A percentile compares a stretch with the other conserved stretches of the same genome.
Evolutionary conservation across 2,797 vertebrate species (phyloP).

Genomic region (Karalla daura): DNA sequence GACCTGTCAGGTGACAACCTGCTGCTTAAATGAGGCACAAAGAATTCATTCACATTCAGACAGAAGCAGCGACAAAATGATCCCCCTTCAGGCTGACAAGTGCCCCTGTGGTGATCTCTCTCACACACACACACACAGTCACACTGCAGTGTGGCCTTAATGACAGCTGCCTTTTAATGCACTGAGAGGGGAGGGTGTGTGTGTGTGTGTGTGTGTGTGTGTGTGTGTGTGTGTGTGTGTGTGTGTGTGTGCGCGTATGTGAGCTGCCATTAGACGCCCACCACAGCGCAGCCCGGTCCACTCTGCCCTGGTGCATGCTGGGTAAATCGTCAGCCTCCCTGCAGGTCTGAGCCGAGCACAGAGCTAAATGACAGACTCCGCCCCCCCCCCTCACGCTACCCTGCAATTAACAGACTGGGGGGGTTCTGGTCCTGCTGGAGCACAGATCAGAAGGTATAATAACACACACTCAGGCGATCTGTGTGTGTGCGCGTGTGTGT

Average conservation of each 20-base stretch:
- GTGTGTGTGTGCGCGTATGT: conserved; percentile 38
- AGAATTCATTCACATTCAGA: conserved; percentile 59
- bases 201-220: conserved; percentile 20
- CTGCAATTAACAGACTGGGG: conserved; percentile 65
- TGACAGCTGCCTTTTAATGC: conserved; percentile 66
- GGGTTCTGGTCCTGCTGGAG: too few relatives aligned
- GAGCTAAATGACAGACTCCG: conserved; percentile 74
- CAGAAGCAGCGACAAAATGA: conserved; percentile 52
- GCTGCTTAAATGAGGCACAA: conserved; percentile 59
- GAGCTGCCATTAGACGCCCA: conserved; percentile 60
- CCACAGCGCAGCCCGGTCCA: conserved; percentile 55
- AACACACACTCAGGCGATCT: too few relatives aligned
- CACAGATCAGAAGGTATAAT: neutral
- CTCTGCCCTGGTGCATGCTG: conserved; percentile 73
- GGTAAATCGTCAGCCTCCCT: conserved; percentile 74
- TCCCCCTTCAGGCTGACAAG: conserved; percentile 64
- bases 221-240: conserved; percentile 36
- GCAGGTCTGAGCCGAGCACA: conserved; percentile 58
- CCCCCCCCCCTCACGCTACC: conserved; percentile 51
- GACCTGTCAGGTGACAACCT: conserved; percentile 54
- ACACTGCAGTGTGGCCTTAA: conserved; percentile 43
- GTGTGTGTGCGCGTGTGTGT: too few relatives aligned
- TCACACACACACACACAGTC: conserved; percentile 14
- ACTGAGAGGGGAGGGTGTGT: conserved; percentile 26
- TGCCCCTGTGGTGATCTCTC: conserved; percentile 42